Evolutionary conservation across 2,888 invertebrate genomes (phyloP).

Genomic region (Drosophila rubida): DNA sequence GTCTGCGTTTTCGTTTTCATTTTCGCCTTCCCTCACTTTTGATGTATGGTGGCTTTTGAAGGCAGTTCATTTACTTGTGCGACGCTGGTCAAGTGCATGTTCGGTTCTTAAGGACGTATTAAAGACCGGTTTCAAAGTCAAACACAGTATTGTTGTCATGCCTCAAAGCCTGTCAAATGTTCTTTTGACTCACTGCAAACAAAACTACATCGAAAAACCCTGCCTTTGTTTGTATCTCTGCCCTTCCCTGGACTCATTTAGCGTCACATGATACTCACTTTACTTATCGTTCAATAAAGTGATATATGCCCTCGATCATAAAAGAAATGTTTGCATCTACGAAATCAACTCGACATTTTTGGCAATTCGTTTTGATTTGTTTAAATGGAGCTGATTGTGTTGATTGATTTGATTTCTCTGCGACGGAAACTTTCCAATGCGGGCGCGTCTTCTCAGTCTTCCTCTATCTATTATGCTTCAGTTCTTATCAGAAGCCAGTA

Average conservation of each 20-base stretch:
- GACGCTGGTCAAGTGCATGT: constrained; percentile 72
- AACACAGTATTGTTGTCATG: constrained; percentile 24
- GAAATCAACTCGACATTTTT: constrained; percentile 25
- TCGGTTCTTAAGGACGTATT: constrained; percentile 64
- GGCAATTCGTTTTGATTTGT: constrained; percentile 71
- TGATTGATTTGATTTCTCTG: constrained; percentile 67
- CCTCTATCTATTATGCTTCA: constrained; percentile 16
- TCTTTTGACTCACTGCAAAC: constrained; percentile 22
- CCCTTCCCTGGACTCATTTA: background rate
- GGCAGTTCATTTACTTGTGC: constrained; percentile 71
- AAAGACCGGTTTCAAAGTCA: constrained; percentile 63
- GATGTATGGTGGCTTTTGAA: constrained; percentile 49
- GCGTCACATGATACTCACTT: constrained; percentile 37
- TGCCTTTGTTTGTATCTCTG: background rate
- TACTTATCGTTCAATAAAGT: constrained; percentile 39
- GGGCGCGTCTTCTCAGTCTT: constrained; percentile 9
- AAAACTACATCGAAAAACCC: background rate
- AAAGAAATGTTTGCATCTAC: constrained; percentile 30
- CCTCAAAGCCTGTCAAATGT: constrained; percentile 41
- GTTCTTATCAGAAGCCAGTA: constrained; percentile 42
- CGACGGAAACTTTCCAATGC: constrained; percentile 65
- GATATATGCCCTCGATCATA: constrained; percentile 19
- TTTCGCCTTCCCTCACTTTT: constrained; percentile 21
- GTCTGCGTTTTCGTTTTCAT: constrained; percentile 16
- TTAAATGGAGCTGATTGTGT: constrained; percentile 68